These are phyloP conservation scores for Yponomeuta evonymella DNA, from an alignment of 2,888 invertebrate genomes.

Conservation along the genomic window DNA sequence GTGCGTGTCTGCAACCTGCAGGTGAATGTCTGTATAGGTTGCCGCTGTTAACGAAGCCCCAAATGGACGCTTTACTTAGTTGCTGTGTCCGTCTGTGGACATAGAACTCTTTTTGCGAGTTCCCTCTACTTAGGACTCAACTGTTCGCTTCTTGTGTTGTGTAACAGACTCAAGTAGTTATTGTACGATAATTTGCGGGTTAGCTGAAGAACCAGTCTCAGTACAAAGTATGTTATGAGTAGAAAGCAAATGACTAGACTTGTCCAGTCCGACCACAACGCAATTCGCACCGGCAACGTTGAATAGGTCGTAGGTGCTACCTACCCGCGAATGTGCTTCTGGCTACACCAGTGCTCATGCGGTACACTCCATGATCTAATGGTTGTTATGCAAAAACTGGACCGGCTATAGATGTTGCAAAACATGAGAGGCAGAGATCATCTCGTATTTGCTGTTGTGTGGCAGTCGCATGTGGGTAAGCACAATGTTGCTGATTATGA, in stretches of 20 bases:
- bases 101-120: not conserved
- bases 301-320: constrained; percentile 10
- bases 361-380: constrained; percentile 52
- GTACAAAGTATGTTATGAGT: not conserved
- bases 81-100: not conserved
- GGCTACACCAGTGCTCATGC: not conserved
- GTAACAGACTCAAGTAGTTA: not conserved
- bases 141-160: not conserved
- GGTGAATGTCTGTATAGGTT: constrained; percentile 35
- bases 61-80: constrained; percentile 18
- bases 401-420: constrained; percentile 27
- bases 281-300: not conserved
- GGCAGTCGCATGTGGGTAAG: not conserved
- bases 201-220: not conserved
- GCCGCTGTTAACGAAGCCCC: constrained; percentile 25
- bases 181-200: not conserved
- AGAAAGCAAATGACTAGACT: not conserved
- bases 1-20: constrained; percentile 30
- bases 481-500: not conserved
- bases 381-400: constrained; percentile 54
- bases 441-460: constrained; percentile 4
- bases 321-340: constrained; percentile 49
- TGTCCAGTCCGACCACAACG: not conserved
- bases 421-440: constrained; percentile 16
- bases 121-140: not conserved